Conservation (phyloP, 2,888 invertebrate species). For the Dasysyrphus tricinctus region DNA sequence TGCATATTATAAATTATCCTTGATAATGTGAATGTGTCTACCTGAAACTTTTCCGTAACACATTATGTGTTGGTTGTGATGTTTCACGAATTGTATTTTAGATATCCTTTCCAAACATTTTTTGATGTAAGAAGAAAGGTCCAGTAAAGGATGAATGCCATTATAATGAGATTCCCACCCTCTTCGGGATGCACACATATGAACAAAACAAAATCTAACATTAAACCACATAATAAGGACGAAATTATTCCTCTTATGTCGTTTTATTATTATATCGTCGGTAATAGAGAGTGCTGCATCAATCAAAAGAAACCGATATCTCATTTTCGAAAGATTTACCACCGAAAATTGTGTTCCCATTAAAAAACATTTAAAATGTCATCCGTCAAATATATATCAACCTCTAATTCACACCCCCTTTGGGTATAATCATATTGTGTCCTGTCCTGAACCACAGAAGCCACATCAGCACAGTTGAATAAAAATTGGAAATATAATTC, state of each 20-base stretch:
- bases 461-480: constrained; percentile 35
- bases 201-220: neutral
- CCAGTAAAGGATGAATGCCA: constrained; percentile 45
- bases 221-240: constrained; percentile 61
- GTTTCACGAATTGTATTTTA: constrained; percentile 18
- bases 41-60: constrained; percentile 56
- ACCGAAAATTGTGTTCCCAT: constrained; percentile 69
- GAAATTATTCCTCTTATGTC: constrained; percentile 53
- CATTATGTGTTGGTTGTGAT: constrained; percentile 11
- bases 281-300: constrained; percentile 62
- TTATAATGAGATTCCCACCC: constrained; percentile 55
- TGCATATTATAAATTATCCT: constrained; percentile 16
- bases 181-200: constrained; percentile 23
- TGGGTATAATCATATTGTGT: constrained; percentile 41
- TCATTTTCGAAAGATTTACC: constrained; percentile 69
- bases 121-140: constrained; percentile 27
- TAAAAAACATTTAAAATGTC: constrained; percentile 74
- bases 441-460: constrained; percentile 12
- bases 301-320: constrained; percentile 71
- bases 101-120: constrained; percentile 28
- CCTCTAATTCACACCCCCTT: constrained; percentile 51
- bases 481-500: constrained; percentile 63
- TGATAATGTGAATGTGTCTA: constrained; percentile 46
- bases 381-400: constrained; percentile 64
- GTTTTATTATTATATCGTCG: constrained; percentile 25